Base-by-base conservation (phyloP, 2,797 vertebrate species). In the Arrhamphus sclerolepis region DNA sequence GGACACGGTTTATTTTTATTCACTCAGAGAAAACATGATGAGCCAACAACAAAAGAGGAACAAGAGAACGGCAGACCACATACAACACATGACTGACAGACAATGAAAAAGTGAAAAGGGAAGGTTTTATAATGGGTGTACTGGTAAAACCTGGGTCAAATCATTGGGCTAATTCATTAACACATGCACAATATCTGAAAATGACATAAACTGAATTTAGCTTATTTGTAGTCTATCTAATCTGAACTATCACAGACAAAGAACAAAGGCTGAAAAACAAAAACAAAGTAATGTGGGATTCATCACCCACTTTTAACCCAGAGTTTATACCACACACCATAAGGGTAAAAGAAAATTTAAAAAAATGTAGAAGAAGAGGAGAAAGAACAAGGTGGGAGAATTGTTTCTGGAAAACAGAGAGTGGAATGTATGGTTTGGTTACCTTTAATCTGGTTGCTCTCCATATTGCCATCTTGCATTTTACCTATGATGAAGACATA, bases 361-460 rank as follows among this genome's bases (percentile, higher is more conserved):
- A 56, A 46, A 41, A 14, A 42, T 40, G 20, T 26, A 39, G 43
- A 46, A 60, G 40, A 38, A 31, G 26, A 40, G 22, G 17, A 17
- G 10, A 19, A 14, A 18, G 31, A 49, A n/a, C 17, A 38, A 3
- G 17, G n/a, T 24, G 20, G 46, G 31, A 19, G 26, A 43, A 47
- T 50, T 16, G 17, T 54, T 82, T 72, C 62, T 82, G 78, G 56
- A 84, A 46, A 62, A 66, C 44, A 72, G 70, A 79, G 78, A 65
- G 71, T 89, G 86, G 92, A 87, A 80, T 87, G 76, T 70, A 92
- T 94, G 94, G 72, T 91, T 90, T 83, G 81, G 93, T 99, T 98
- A 99, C 97, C 97, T 99, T 99, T 99, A 92, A 95, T 98, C 93
- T 98, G 97, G 96, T 94, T 98, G 97, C 92, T 93, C 94, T 98